Conservation (phyloP, 2,797 vertebrate genomes). For the Danio kyathit region DNA sequence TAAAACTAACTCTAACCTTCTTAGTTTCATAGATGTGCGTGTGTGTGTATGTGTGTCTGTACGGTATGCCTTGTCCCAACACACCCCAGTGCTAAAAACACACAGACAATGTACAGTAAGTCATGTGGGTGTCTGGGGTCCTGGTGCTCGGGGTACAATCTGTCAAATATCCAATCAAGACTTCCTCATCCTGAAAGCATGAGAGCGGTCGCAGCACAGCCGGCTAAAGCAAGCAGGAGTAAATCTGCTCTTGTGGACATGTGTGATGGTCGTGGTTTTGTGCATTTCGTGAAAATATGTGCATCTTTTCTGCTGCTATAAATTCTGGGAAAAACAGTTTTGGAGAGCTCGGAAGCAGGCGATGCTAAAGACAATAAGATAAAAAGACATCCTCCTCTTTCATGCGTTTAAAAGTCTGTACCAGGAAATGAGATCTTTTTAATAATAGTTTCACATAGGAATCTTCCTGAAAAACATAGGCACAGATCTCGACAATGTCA, state of each 20-base stretch:
- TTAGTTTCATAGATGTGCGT: too few relatives aligned
- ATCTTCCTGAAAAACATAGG: too few relatives aligned
- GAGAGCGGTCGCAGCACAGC: slow-evolving; percentile 50
- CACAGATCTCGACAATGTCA: not conserved
- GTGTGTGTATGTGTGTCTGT: too few relatives aligned
- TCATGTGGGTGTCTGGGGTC: slow-evolving; percentile 48
- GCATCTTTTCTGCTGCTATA: slow-evolving; percentile 6
- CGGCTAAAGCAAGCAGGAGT: slow-evolving; percentile 56
- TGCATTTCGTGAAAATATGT: slow-evolving; percentile 18
- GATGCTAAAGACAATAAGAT: not conserved
- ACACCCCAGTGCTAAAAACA: slow-evolving; percentile 50
- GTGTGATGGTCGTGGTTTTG: not conserved
- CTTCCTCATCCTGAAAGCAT: slow-evolving; percentile 21
- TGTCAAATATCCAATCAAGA: slow-evolving; percentile 54
- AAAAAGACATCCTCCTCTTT: slow-evolving; percentile 1
- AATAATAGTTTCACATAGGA: too few relatives aligned
- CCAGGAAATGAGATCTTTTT: not conserved
- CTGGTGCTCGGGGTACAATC: slow-evolving; percentile 51
- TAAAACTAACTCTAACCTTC: too few relatives aligned
- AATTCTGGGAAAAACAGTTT: not conserved
- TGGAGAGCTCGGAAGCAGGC: not conserved
- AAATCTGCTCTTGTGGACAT: slow-evolving; percentile 50
- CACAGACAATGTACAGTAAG: slow-evolving; percentile 56
- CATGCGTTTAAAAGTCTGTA: not conserved
- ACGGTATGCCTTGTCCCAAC: slow-evolving; percentile 26